Conservation (phyloP, 2,888 invertebrate genomes). For the Labia minor region DNA sequence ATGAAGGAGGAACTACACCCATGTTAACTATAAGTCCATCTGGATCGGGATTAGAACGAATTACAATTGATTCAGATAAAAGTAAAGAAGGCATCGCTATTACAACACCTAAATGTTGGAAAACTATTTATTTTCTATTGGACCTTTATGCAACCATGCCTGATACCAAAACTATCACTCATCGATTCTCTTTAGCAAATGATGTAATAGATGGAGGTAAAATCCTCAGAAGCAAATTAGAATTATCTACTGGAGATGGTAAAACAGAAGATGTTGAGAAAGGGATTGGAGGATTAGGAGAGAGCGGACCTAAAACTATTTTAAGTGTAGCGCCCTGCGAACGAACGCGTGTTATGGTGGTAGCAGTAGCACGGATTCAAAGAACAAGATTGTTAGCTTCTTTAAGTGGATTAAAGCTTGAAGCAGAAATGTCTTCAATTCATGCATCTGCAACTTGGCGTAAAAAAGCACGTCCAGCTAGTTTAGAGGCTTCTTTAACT, state of each 20-base stretch:
- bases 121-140: conserved; percentile 81
- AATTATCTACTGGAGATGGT: conserved; percentile 45
- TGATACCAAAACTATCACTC: conserved; percentile 83
- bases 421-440: conserved; percentile 84
- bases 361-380: conserved; percentile 79
- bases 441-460: conserved; percentile 85
- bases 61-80: conserved; percentile 42
- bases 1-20: conserved; percentile 62
- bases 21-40: conserved; percentile 53
- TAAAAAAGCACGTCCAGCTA: conserved; percentile 63
- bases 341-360: conserved; percentile 67
- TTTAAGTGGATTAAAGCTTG: conserved; percentile 83
- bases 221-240: conserved; percentile 41
- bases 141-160: conserved; percentile 91
- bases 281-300: conserved; percentile 28
- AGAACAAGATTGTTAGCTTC: conserved; percentile 78
- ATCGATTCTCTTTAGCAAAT: conserved; percentile 59
- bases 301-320: conserved; percentile 31
- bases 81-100: conserved; percentile 35
- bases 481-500: conserved; percentile 67
- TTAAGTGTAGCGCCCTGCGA: conserved; percentile 45
- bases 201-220: conserved; percentile 62
- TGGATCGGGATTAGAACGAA: conserved; percentile 44
- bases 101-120: conserved; percentile 77
- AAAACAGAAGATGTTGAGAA: conserved; percentile 47